Evolutionary conservation across 1,140 invertebrate genomes (phyloP).

Genomic region (Drosophila bipectinata): DNA sequence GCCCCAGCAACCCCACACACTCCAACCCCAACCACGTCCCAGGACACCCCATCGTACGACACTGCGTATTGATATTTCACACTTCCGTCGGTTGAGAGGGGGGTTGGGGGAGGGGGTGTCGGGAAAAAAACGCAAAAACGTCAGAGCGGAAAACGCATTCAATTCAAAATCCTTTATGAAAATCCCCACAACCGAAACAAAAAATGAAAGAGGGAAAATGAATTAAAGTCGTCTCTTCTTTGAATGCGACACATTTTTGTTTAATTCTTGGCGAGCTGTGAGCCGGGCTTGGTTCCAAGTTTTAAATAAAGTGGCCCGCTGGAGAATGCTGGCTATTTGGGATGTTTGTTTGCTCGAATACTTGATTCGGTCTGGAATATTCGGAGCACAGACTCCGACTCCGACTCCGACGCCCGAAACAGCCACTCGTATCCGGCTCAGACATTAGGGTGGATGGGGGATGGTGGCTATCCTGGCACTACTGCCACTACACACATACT

Average conservation of each 20-base stretch:
- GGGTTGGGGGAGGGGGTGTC: too few relatives aligned
- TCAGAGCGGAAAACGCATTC: constrained; percentile 13
- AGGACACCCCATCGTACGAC: constrained; percentile 4
- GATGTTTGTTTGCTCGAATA: background rate
- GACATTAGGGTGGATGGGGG: background rate
- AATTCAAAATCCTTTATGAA: constrained; percentile 36
- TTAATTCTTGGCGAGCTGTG: too few relatives aligned
- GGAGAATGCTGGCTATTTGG: background rate
- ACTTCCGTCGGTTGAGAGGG: constrained; percentile 14
- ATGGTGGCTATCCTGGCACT: background rate
- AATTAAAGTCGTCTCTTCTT: background rate
- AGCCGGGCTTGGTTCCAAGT: too few relatives aligned
- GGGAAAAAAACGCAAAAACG: constrained; percentile 8
- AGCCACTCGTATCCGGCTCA: background rate
- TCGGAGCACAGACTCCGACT: background rate
- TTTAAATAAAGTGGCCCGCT: too few relatives aligned
- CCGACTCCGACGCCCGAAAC: background rate
- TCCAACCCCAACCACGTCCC: background rate
- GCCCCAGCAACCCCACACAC: background rate
- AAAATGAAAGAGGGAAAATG: background rate
- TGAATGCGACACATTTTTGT: too few relatives aligned
- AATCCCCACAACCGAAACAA: constrained; percentile 16
- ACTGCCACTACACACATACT: constrained; percentile 26
- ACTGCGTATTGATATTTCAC: constrained; percentile 49
- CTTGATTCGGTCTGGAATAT: background rate